Evolutionary conservation across 1,140 invertebrate genomes (phyloP).

Genomic region (Nixonia krombeini): DNA sequence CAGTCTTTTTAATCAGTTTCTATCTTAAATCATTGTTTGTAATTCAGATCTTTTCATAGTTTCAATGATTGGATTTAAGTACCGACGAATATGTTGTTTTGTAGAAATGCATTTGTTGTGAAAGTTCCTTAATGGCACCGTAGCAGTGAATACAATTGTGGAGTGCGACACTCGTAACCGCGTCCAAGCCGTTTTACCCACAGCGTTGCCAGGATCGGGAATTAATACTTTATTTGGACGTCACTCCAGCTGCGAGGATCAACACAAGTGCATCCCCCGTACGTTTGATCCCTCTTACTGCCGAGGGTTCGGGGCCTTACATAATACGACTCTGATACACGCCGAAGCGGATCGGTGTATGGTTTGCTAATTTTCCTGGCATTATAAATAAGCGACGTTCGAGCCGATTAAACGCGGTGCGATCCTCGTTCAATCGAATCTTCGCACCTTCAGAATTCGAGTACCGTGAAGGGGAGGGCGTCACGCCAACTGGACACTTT

Average conservation of each 20-base stretch:
- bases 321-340: conserved; percentile 49
- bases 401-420: conserved; percentile 59
- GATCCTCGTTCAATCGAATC: conserved; percentile 29
- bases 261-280: conserved; percentile 57
- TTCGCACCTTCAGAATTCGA: conserved; percentile 54
- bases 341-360: conserved; percentile 45
- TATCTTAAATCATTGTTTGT: too few species aligned
- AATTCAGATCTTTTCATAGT: too few species aligned
- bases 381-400: conserved; percentile 55
- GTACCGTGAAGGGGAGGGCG: conserved; percentile 3
- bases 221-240: conserved; percentile 68
- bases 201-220: conserved; percentile 53
- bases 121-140: too few species aligned
- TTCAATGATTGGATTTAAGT: too few species aligned
- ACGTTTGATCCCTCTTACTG: conserved; percentile 34
- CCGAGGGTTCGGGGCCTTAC: conserved; percentile 47
- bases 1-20: too few species aligned
- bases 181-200: too few species aligned
- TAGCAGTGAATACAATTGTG: too few species aligned
- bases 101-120: too few species aligned
- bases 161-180: conserved; percentile 31
- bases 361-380: conserved; percentile 65
- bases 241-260: conserved; percentile 69
- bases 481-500: background rate
- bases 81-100: too few species aligned